These are phyloP conservation scores for Exaiptasia diaphana DNA, from an alignment of 64 coral and sea anemone genomes.

Conservation along the genomic window DNA sequence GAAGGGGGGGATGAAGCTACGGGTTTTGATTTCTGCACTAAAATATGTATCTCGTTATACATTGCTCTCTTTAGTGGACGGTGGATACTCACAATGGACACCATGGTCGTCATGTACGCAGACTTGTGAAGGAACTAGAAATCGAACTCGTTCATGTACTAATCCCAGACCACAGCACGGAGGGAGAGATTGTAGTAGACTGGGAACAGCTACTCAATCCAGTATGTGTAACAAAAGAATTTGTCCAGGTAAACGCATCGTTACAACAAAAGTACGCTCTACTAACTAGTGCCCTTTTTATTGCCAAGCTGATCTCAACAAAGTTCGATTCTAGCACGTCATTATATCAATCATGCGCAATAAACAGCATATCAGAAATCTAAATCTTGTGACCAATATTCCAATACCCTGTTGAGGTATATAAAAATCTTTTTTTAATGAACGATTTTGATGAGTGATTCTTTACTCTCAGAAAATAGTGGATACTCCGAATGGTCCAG, in stretches of 20 bases:
- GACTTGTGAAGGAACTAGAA: conserved; percentile 73
- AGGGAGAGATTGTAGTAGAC: conserved; percentile 81
- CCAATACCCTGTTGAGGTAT: no score
- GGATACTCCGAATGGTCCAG: no score
- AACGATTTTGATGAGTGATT: no score
- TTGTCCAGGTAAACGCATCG: background rate
- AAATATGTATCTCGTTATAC: no score
- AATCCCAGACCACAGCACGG: conserved; percentile 78
- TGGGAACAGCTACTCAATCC: background rate
- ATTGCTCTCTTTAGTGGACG: conserved; percentile 76
- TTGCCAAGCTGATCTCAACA: background rate
- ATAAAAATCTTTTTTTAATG: no score
- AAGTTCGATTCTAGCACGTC: background rate
- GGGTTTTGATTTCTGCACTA: no score
- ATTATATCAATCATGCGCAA: no score
- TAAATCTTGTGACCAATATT: no score
- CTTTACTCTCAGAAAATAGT: no score
- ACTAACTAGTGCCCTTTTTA: background rate
- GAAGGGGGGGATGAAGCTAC: no score
- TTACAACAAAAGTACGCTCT: background rate
- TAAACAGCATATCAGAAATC: no score
- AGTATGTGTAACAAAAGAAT: background rate
- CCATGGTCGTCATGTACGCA: conserved; percentile 79
- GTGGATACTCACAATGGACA: conserved; percentile 73
- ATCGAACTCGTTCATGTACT: conserved; percentile 67